Evolutionary conservation across 2,113 vertebrate genomes (phyloP).

Genomic region (Hippocampus zosterae): DNA sequence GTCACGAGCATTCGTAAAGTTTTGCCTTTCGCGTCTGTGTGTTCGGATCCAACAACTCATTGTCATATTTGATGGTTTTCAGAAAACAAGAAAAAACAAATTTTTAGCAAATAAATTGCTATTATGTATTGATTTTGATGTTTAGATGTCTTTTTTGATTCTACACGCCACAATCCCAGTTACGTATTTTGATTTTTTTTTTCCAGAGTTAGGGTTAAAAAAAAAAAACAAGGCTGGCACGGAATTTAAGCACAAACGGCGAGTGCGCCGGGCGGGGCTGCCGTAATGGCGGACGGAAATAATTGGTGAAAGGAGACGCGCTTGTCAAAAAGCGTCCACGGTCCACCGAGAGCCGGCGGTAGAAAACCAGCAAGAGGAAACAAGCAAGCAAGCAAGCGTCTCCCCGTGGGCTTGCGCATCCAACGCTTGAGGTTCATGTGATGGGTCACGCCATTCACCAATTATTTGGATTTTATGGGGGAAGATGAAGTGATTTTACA

Average conservation of each 20-base stretch:
- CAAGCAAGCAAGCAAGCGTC: constrained; percentile 28
- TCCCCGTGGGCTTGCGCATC: constrained; percentile 63
- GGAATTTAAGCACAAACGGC: constrained; percentile 44
- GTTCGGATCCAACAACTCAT: too few relatives aligned
- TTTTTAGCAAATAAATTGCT: too few relatives aligned
- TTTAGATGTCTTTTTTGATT: too few relatives aligned
- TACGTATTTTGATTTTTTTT: too few relatives aligned
- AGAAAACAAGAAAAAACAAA: too few relatives aligned
- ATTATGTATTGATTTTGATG: neutral
- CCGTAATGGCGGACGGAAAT: constrained; percentile 70
- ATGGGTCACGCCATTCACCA: constrained; percentile 68
- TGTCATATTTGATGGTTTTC: too few relatives aligned
- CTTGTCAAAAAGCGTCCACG: constrained; percentile 60
- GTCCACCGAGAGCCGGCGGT: constrained; percentile 57
- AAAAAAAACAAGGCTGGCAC: constrained; percentile 19
- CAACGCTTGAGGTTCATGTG: constrained; percentile 62
- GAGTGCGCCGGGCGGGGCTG: constrained; percentile 41
- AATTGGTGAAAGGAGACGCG: constrained; percentile 68
- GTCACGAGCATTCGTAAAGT: too few relatives aligned
- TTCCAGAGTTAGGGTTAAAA: too few relatives aligned
- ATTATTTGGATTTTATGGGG: constrained; percentile 76
- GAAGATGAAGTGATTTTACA: constrained; percentile 69
- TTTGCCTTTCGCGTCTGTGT: too few relatives aligned
- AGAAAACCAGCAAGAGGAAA: constrained; percentile 56
- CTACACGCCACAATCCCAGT: too few relatives aligned